Evolutionary conservation across 2,888 invertebrate species (phyloP).

Genomic region (Acleris holmiana): DNA sequence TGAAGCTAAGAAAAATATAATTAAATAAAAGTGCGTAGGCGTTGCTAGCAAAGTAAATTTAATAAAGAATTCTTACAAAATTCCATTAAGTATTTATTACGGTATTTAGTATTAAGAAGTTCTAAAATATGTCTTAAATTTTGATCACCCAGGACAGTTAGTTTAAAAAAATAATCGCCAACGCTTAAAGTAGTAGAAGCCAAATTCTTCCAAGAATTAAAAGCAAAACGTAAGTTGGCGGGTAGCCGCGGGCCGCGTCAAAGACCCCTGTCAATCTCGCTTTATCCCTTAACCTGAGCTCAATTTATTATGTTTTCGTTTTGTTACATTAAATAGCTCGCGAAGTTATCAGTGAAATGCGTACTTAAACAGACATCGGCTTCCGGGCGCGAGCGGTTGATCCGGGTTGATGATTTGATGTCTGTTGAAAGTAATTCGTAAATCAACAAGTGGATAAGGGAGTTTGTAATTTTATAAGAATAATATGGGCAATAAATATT

Average conservation of each 20-base stretch:
- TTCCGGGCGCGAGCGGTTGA: conserved; percentile 8
- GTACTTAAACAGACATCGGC: conserved; percentile 15
- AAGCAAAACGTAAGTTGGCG: conserved; percentile 62
- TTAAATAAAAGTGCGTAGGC: too few relatives aligned
- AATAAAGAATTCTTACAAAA: neutral
- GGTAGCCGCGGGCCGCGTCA: conserved; percentile 57
- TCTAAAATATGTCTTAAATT: too few relatives aligned
- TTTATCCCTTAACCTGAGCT: conserved; percentile 68
- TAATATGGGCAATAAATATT: too few relatives aligned
- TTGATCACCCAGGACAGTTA: too few relatives aligned
- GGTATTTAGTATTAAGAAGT: neutral
- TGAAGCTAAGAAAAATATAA: too few relatives aligned
- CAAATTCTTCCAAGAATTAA: conserved; percentile 61
- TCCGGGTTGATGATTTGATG: conserved; percentile 11
- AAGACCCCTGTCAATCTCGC: conserved; percentile 71
- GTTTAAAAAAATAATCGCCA: too few relatives aligned
- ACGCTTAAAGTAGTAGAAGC: conserved; percentile 58
- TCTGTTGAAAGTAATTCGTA: neutral
- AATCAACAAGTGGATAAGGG: neutral
- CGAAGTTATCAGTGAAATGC: conserved; percentile 33
- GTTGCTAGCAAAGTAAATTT: too few relatives aligned
- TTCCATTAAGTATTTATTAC: neutral
- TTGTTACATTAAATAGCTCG: conserved; percentile 36
- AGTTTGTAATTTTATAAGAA: too few relatives aligned
- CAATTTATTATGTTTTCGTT: conserved; percentile 71